phyloP scores from a whole-genome alignment of 2,113 vertebrate species.

The Pungitius pungitius region DNA sequence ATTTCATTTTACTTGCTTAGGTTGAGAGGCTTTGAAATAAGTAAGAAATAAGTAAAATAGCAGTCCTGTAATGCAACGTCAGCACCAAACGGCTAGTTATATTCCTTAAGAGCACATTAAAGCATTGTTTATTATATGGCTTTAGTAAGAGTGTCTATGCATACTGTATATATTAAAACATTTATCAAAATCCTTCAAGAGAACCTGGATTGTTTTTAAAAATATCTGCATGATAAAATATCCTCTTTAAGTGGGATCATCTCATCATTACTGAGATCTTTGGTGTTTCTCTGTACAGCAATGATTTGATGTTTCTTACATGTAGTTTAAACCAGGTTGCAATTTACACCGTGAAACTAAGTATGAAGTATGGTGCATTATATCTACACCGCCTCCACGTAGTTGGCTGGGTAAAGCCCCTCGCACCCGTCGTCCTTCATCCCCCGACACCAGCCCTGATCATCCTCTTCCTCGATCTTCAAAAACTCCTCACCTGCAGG shows the following conservation, averaged over 20 bases:
- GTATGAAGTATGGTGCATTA: background rate
- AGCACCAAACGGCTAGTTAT: constrained; percentile 48
- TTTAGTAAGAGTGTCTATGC: constrained; percentile 46
- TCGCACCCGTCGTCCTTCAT: constrained; percentile 82
- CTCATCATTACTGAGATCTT: constrained; percentile 28
- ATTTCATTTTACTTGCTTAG: constrained; percentile 30
- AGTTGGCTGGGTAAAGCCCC: constrained; percentile 87
- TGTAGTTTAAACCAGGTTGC: background rate
- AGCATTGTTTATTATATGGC: constrained; percentile 54
- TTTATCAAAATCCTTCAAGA: constrained; percentile 59
- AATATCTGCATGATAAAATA: constrained; percentile 24
- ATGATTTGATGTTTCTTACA: background rate
- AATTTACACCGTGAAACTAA: constrained; percentile 17
- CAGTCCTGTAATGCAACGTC: constrained; percentile 21
- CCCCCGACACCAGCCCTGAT: constrained; percentile 88
- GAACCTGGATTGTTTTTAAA: constrained; percentile 26
- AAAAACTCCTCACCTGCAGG: constrained; percentile 83
- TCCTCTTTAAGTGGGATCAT: background rate
- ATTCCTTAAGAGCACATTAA: constrained; percentile 53
- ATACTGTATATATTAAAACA: constrained; percentile 63
- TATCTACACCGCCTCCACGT: constrained; percentile 80
- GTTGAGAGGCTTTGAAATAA: constrained; percentile 14
- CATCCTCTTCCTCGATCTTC: constrained; percentile 87
- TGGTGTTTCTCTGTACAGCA: constrained; percentile 36
- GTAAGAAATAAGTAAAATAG: constrained; percentile 16